Evolutionary conservation across 2,888 invertebrate species (phyloP).

Genomic region (Ctena decussata): DNA sequence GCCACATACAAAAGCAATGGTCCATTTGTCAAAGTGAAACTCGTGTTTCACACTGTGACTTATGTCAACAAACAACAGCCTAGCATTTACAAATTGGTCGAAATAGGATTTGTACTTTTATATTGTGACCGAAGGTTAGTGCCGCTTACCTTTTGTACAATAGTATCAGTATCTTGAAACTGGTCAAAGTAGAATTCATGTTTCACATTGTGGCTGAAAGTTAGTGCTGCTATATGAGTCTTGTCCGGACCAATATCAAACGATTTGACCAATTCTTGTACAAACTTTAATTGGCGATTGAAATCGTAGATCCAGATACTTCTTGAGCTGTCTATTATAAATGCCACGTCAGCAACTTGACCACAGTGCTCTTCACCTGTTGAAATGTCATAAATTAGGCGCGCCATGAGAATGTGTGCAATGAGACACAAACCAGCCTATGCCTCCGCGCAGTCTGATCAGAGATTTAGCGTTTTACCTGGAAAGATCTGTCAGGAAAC

Average conservation of each 20-base stretch:
- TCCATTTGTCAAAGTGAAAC: too few species aligned
- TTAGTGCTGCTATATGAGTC: slow-evolving; percentile 45
- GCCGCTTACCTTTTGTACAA: slow-evolving; percentile 3
- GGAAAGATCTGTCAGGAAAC: too few species aligned
- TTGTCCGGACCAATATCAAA: slow-evolving; percentile 36
- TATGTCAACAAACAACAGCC: too few species aligned
- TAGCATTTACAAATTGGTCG: too few species aligned
- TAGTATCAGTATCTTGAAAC: background rate
- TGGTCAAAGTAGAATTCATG: slow-evolving; percentile 34
- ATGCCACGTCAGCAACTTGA: slow-evolving; percentile 40
- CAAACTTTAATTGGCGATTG: slow-evolving; percentile 34
- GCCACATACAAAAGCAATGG: too few species aligned
- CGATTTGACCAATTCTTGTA: slow-evolving; percentile 24
- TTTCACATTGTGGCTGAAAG: slow-evolving; percentile 16
- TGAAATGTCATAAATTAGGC: too few species aligned
- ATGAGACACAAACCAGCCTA: too few species aligned
- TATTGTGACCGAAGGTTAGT: background rate
- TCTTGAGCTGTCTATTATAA: slow-evolving; percentile 54
- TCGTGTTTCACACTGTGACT: too few species aligned
- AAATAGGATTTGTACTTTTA: too few species aligned
- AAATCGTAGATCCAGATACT: slow-evolving; percentile 50
- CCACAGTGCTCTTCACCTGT: slow-evolving; percentile 36
- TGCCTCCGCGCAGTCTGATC: too few species aligned
- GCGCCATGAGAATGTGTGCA: too few species aligned
- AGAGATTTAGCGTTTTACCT: too few species aligned